Evolutionary conservation across 2,888 invertebrate genomes (phyloP), one percentile per base, ranked within the genome.

Genomic region (Tipula lateralis): DNA sequence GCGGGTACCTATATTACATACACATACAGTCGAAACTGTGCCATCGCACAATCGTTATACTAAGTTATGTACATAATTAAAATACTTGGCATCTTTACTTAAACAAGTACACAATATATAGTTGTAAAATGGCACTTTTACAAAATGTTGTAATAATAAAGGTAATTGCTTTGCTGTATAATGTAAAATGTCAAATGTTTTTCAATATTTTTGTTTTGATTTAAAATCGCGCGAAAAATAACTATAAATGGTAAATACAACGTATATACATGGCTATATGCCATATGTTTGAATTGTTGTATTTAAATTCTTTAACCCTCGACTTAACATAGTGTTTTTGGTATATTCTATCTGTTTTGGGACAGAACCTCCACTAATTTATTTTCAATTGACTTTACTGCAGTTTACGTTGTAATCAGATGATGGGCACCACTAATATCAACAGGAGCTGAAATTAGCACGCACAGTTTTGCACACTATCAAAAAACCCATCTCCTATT

Each of bases 201-300:
- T 16, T 36, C 5, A 12, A 44, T 16, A 44, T 66, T 24, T 50
- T 50, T 50, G 16, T 50, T 50, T 50, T 50, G 16, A 16, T 50
- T 16, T 50, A 66, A 66, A 66, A 66, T 66, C 66, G 66, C 66
- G 66, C 66, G 66, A 66, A 66, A 66, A 66, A 66, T 66, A 66
- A 24, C 66, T 66, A 66, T 66, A 66, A 66, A 66, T 66, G 66
- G 66, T 66, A 66, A 66, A 66, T 24, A 66, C 19, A 66, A 66
- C 66, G 24, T 66, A n/a, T n/a, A n/a, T n/a, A 24, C 44, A 16
- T 16, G 44, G n/a, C 4, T 44, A 16, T 44, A n/a, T n/a, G n/a
- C 32, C 3, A 32, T 36, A 36, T 36, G 0, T 36, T 0, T 36
- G 12, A 2, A 12, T 36, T 6, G 9, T 36, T 36, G 9, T 36